phyloP scores from a whole-genome alignment of 2,888 invertebrate genomes.

The Folsomia manolachei region DNA sequence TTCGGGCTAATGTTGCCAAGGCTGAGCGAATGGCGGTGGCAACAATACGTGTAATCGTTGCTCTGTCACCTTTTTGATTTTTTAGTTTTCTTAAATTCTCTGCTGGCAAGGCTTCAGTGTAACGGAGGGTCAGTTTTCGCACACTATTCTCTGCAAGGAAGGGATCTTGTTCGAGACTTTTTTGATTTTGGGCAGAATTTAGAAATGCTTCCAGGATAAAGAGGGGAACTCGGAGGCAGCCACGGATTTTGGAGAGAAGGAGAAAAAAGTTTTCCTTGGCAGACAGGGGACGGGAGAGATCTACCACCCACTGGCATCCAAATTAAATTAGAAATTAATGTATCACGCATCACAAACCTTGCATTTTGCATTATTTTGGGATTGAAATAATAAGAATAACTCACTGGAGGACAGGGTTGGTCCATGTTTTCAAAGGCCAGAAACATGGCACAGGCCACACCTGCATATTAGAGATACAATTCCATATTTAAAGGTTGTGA shows the following conservation, averaged over 20 bases:
- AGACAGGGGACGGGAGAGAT: not conserved
- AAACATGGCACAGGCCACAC: not conserved
- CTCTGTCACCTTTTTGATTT: not conserved
- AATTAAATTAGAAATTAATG: too few species aligned
- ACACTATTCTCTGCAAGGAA: not conserved
- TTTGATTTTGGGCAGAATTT: not conserved
- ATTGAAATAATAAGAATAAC: too few species aligned
- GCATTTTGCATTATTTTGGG: too few species aligned
- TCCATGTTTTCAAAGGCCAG: not conserved
- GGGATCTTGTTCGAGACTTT: not conserved
- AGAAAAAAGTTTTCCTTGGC: not conserved
- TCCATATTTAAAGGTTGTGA: too few species aligned
- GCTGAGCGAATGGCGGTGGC: not conserved
- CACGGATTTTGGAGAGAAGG: not conserved
- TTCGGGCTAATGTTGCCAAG: not conserved
- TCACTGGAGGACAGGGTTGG: not conserved
- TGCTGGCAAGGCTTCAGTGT: not conserved
- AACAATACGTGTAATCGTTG: not conserved
- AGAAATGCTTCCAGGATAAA: not conserved
- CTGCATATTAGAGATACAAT: too few species aligned
- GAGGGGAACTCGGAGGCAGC: not conserved
- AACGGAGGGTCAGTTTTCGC: not conserved
- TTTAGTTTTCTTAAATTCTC: not conserved
- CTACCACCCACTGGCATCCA: too few species aligned
- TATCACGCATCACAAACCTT: too few species aligned